phyloP scores from a whole-genome alignment of 2,888 invertebrate species.

The Xanthorhoe designata region DNA sequence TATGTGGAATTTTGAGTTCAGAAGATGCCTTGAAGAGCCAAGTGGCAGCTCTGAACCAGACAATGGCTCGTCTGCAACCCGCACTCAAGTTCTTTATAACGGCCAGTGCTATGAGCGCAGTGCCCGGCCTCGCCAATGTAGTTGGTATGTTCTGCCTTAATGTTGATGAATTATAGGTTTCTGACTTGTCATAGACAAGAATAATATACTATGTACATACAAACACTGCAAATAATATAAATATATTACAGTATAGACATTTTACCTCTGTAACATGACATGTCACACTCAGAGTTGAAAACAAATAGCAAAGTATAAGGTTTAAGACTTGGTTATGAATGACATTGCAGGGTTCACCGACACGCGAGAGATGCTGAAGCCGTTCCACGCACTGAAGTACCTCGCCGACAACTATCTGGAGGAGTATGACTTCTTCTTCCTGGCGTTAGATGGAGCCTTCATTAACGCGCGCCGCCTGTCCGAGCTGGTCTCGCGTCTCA shows the following conservation, averaged over 20 bases:
- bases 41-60: constrained; percentile 95
- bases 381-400: constrained; percentile 95
- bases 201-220: too few relatives aligned
- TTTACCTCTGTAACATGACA: too few relatives aligned
- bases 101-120: constrained; percentile 73
- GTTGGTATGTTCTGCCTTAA: constrained; percentile 81
- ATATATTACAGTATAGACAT: too few relatives aligned
- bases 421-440: constrained; percentile 96
- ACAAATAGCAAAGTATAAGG: too few relatives aligned
- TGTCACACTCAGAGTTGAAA: too few relatives aligned
- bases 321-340: not conserved
- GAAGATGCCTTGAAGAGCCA: constrained; percentile 89
- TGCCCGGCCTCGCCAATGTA: constrained; percentile 86
- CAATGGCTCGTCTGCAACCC: constrained; percentile 93
- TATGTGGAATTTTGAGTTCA: constrained; percentile 94
- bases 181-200: too few relatives aligned
- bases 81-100: constrained; percentile 93
- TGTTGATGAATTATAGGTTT: not conserved
- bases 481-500: constrained; percentile 90
- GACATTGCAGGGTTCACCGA: constrained; percentile 89
- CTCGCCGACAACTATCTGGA: constrained; percentile 95
- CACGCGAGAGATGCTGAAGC: constrained; percentile 89
- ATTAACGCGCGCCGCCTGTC: constrained; percentile 92
- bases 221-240: too few relatives aligned
- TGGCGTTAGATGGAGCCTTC: constrained; percentile 94